phyloP scores from a whole-genome alignment of 2,797 vertebrate genomes.

The Neoniphon sammara region DNA sequence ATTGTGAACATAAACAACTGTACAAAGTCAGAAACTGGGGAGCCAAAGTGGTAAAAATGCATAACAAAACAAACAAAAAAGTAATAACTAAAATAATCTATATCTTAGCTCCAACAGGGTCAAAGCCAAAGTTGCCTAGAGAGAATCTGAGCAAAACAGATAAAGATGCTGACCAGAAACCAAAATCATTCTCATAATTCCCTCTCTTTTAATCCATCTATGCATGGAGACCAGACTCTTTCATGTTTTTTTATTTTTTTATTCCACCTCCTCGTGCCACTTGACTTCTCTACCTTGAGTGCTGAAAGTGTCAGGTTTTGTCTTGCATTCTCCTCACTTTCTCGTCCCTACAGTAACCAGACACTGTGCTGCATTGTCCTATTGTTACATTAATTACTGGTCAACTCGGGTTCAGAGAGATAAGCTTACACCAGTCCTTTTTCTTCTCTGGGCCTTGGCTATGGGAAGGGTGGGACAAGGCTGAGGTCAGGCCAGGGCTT shows the following conservation, averaged over 20 bases:
- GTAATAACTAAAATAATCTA: too few species aligned
- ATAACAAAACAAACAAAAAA: conserved; percentile 27
- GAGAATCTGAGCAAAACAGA: conserved; percentile 37
- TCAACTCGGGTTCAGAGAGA: conserved; percentile 63
- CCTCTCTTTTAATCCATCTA: conserved; percentile 35
- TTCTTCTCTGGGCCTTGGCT: conserved; percentile 15
- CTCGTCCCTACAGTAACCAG: conserved; percentile 72
- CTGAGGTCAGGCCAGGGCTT: conserved; percentile 16
- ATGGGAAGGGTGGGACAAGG: conserved; percentile 48
- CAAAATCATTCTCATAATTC: conserved; percentile 32
- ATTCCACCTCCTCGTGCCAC: conserved; percentile 31
- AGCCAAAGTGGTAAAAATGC: too few species aligned
- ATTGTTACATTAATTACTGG: conserved; percentile 76
- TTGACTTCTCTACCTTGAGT: conserved; percentile 59
- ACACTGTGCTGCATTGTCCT: conserved; percentile 70
- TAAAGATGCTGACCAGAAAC: conserved; percentile 8
- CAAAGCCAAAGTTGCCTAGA: conserved; percentile 24
- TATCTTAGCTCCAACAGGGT: conserved; percentile 34
- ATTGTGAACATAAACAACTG: too few species aligned
- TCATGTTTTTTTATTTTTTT: background rate
- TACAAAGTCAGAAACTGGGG: too few species aligned
- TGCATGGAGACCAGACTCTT: conserved; percentile 23
- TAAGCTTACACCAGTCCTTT: conserved; percentile 59
- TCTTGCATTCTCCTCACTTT: conserved; percentile 72
- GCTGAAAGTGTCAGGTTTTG: conserved; percentile 71